Evolutionary conservation across 2,113 vertebrate species (phyloP).

Genomic region (Eira barbara): DNA sequence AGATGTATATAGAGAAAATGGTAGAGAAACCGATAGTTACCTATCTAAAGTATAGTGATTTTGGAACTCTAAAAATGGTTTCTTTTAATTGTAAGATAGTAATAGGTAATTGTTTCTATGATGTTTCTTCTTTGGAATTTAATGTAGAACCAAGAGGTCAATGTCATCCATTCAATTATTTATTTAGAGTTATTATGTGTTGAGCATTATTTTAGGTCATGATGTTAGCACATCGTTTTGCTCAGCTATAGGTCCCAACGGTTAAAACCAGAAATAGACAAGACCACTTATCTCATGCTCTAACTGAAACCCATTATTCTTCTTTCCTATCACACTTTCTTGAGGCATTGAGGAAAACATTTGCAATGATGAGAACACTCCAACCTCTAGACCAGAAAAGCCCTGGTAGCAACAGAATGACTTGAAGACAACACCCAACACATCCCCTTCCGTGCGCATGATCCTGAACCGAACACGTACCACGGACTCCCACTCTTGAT

Average conservation of each 20-base stretch:
- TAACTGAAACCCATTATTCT: not conserved
- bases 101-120: not conserved
- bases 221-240: not conserved
- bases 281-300: not conserved
- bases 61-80: not conserved
- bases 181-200: not conserved
- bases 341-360: not conserved
- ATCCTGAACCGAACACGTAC: not conserved
- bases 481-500: not conserved
- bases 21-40: not conserved
- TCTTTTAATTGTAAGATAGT: not conserved
- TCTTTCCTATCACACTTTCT: not conserved
- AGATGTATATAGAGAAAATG: not conserved
- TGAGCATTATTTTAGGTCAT: not conserved
- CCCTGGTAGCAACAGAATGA: not conserved
- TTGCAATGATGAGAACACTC: not conserved
- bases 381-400: not conserved
- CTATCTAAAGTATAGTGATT: not conserved
- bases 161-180: not conserved
- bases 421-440: not conserved
- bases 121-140: not conserved
- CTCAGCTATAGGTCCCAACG: not conserved
- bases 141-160: not conserved
- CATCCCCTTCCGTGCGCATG: not conserved
- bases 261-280: not conserved